Percentiles rank a stretch among this genome's conserved stretches.
phyloP scores from a whole-genome alignment of 2,113 vertebrate genomes.

The Spea multiplicata region DNA sequence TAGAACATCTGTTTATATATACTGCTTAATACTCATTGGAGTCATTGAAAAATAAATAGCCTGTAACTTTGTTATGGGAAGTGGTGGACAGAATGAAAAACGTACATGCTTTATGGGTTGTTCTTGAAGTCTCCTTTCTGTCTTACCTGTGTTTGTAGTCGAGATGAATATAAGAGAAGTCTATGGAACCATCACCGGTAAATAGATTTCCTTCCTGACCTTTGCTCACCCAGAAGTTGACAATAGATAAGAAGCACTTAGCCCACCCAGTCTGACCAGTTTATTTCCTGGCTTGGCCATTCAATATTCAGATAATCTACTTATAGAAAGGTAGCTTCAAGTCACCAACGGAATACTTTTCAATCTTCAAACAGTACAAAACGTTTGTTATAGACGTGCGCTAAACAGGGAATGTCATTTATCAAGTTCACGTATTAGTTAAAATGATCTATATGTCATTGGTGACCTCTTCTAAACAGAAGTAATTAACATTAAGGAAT shows the following conservation, averaged over 20 bases:
- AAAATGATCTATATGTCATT: too few relatives aligned
- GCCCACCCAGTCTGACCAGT: constrained; percentile 36
- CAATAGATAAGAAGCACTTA: constrained; percentile 21
- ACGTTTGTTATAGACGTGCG: too few relatives aligned
- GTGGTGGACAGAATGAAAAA: constrained; percentile 7
- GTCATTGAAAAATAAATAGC: constrained; percentile 37
- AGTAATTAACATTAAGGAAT: too few relatives aligned
- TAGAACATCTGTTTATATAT: constrained; percentile 37
- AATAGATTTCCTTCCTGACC: constrained; percentile 39
- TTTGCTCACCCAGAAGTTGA: constrained; percentile 1
- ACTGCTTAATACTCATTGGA: constrained; percentile 21
- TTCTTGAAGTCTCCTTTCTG: constrained; percentile 13
- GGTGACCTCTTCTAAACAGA: too few relatives aligned
- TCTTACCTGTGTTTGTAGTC: constrained; percentile 30
- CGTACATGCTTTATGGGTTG: background rate
- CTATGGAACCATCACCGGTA: background rate
- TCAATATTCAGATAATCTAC: background rate
- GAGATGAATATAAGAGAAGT: background rate
- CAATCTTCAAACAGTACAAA: too few relatives aligned
- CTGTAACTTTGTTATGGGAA: constrained; percentile 27
- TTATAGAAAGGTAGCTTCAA: background rate
- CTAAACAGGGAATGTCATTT: too few relatives aligned
- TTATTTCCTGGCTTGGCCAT: constrained; percentile 27
- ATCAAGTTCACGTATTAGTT: too few relatives aligned
- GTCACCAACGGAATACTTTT: background rate